Conservation (phyloP, 2,113 vertebrate species). For the Puntigrus tetrazona region DNA sequence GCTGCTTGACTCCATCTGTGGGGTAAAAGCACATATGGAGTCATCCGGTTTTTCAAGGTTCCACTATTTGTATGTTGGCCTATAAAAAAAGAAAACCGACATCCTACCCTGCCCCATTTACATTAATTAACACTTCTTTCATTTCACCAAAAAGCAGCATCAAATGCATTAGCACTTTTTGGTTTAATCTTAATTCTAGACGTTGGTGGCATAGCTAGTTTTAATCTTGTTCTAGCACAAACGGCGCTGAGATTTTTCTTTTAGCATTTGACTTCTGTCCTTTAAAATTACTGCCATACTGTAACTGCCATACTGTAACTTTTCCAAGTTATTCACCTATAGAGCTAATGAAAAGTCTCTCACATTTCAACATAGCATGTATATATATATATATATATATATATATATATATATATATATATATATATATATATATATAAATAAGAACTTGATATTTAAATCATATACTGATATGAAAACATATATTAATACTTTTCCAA, state of each 20-base stretch:
- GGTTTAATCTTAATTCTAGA: neutral
- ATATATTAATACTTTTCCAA: neutral
- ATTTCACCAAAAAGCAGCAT: neutral
- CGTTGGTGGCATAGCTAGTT: neutral
- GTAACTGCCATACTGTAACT: too few species aligned
- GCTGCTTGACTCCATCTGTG: constrained; percentile 85
- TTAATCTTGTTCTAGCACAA: neutral
- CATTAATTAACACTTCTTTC: neutral
- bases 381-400: too few species aligned
- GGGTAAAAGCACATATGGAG: constrained; percentile 46
- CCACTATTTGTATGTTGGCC: neutral
- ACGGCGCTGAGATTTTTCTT: neutral
- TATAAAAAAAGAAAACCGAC: neutral
- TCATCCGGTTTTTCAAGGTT: constrained; percentile 21
- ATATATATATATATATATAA: too few species aligned
- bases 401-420: too few species aligned
- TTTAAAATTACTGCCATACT: too few species aligned
- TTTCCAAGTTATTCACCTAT: too few species aligned
- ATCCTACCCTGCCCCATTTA: neutral
- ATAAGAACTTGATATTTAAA: too few species aligned
- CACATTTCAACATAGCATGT: too few species aligned
- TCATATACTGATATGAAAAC: too few species aligned
- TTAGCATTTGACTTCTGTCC: neutral
- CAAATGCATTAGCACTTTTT: neutral
- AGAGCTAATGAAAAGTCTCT: too few species aligned